Evolutionary conservation across 2,888 invertebrate genomes (phyloP), one percentile per base, ranked within the genome.

Genomic region (Gari tellinella): DNA sequence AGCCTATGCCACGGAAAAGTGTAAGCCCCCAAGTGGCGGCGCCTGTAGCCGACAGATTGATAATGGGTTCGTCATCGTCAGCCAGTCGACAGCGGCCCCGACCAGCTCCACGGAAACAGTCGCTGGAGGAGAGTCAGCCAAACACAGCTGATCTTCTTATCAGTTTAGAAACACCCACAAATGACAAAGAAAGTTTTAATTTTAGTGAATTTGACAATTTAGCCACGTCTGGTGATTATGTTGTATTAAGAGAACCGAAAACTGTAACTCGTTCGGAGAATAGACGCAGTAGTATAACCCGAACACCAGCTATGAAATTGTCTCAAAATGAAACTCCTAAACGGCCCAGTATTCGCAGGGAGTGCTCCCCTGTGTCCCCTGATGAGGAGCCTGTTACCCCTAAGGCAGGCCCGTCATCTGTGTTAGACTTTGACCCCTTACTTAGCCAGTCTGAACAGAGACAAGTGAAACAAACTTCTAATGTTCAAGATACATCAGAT

Each of bases 271-370:
- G 37, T 15, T 37, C 5, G 51, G 41, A 46, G n/a, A 69, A 72
- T 40, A 53, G 68, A 49, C 65, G 77, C 23, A 69, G 57, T 21
- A 75, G 75, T 62, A 64, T 81, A 7, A 72, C 69, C n/a, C 69
- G 85, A 19, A 69, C 80, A 1, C 76, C 80, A 40, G 85, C 85
- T 8, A 81, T 85, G 64, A 76, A 83, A 52, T 62, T 78, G 21
- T 65, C 66, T 14, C 56, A 72, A 25, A 67, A 63, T 0, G 74
- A 76, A 19, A 68, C 76, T 1, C 83, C 82, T 3, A 61, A 78
- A 37, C 56, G 83, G n/a, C 72, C 80, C n/a, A 66, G 66, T 51
- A 72, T 79, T 48, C 52, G 80, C n/a, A 57, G 77, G 21, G 81
- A 81, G 23, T 25, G 63, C 31, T 77, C 77, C 12, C 77, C 77